Conservation (phyloP, 2,888 invertebrate species). For the Cylindroiulus punctatus region DNA sequence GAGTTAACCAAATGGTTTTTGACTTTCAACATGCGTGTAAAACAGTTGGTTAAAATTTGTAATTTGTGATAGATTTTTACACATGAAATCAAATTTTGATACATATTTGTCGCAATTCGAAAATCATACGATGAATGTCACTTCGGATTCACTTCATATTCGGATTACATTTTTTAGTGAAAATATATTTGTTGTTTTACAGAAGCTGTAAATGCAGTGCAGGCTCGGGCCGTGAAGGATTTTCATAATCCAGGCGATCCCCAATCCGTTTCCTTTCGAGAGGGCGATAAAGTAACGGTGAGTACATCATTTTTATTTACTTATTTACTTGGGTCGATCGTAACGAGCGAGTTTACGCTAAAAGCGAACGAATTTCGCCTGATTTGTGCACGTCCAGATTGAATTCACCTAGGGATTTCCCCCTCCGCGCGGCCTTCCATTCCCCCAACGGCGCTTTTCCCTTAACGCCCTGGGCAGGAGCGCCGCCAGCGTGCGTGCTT, state of each 20-base stretch:
- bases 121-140: too few species aligned
- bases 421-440: background rate
- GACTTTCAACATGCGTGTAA: too few species aligned
- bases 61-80: too few species aligned
- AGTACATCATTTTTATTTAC: constrained; percentile 58
- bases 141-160: too few species aligned
- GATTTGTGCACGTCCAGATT: constrained; percentile 1
- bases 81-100: too few species aligned
- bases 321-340: constrained; percentile 42
- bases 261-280: constrained; percentile 65
- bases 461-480: constrained; percentile 9
- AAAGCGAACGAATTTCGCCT: background rate
- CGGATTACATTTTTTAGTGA: too few species aligned
- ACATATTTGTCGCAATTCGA: too few species aligned
- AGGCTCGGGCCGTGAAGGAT: constrained; percentile 66
- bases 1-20: too few species aligned
- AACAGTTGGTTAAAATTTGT: too few species aligned
- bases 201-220: constrained; percentile 66
- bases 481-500: background rate
- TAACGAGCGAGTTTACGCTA: constrained; percentile 30
- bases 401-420: constrained; percentile 5
- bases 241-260: constrained; percentile 65
- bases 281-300: constrained; percentile 67
- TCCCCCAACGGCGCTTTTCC: background rate
- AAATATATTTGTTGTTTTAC: background rate